Conservation (phyloP, 1,140 invertebrate genomes). For the Belonocnema kinseyi region DNA sequence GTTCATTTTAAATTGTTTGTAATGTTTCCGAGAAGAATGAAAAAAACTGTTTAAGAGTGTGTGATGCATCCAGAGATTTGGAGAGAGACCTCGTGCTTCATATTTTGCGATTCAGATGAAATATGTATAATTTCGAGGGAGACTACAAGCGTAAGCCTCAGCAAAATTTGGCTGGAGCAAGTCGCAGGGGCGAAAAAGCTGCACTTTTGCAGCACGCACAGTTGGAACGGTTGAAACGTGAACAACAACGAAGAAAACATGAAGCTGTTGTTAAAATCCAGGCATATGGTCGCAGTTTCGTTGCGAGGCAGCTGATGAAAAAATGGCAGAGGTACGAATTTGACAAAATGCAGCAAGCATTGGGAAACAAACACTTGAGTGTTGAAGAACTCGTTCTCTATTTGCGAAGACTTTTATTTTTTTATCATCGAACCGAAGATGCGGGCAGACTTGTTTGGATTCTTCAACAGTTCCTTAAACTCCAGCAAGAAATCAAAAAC, state of each 20-base stretch:
- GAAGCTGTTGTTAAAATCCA: slow-evolving; percentile 86
- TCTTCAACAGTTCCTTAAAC: slow-evolving; percentile 78
- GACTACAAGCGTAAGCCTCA: slow-evolving; percentile 91
- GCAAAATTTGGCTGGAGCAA: slow-evolving; percentile 93
- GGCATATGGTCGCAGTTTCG: slow-evolving; percentile 86
- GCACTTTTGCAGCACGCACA: slow-evolving; percentile 87
- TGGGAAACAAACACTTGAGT: slow-evolving; percentile 73
- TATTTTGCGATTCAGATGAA: slow-evolving; percentile 28
- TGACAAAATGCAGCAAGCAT: slow-evolving; percentile 77
- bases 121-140: slow-evolving; percentile 92
- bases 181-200: slow-evolving; percentile 85
- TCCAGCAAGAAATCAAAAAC: slow-evolving; percentile 77
- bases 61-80: neutral
- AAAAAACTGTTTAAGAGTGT: neutral
- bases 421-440: slow-evolving; percentile 84
- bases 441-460: slow-evolving; percentile 81
- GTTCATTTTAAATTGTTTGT: too few species aligned
- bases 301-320: slow-evolving; percentile 82
- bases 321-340: slow-evolving; percentile 81
- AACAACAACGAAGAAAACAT: slow-evolving; percentile 82
- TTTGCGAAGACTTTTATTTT: slow-evolving; percentile 83
- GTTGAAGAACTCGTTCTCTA: slow-evolving; percentile 76
- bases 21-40: too few species aligned
- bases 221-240: slow-evolving; percentile 89
- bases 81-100: neutral